Evolutionary conservation across 2,888 invertebrate species (phyloP), one percentile per base, ranked within the genome.

Genomic region (Dastarcus helophoroides): DNA sequence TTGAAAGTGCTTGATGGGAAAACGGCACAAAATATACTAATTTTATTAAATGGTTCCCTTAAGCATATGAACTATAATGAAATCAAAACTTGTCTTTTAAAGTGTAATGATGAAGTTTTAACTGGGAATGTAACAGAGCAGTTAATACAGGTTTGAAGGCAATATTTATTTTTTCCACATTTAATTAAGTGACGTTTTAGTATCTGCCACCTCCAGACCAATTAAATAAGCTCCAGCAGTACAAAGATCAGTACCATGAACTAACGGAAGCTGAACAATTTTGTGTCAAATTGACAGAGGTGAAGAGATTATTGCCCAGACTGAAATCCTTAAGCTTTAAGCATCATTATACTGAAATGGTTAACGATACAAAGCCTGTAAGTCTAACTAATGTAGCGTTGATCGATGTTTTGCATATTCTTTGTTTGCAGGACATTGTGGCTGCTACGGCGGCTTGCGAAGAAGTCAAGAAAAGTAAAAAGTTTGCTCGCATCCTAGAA

Each of bases 361-460:
- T 95, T 17, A 71, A 74, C 22, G 90, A 90, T 51, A 73, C 86
- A 15, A 90, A 89, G 64, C 90, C 90, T 38, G 83, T 83, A 48
- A 68, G 76, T 67, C 19, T 17, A 17, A 17, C 19, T 7, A 17
- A 6, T 7, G 19, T 7, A 17, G n/a, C n/a, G n/a, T 6, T 7
- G 24, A 7, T 10, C 22, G 10, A 33, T 34, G 30, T 29, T 32
- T 28, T 7, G 6, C 19, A 7, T 7, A 17, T 17, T 17, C 19
- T 37, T 41, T 11, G 41, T 31, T 51, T 51, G 22, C 59, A 82
- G 73, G 89, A 90, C 52, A 88, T 97, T 53, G 93, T 95, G 0
- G 84, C 90, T 0, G 90, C 88, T 0, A 91, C 91, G 2, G 90
- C 90, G 0, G 95, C 95, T 1, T 94, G 95, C 48, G 90, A 95